Evolutionary conservation across 2,797 vertebrate species (phyloP), one percentile per base, ranked within the genome.

Genomic region (Crocodylus rhombifer): DNA sequence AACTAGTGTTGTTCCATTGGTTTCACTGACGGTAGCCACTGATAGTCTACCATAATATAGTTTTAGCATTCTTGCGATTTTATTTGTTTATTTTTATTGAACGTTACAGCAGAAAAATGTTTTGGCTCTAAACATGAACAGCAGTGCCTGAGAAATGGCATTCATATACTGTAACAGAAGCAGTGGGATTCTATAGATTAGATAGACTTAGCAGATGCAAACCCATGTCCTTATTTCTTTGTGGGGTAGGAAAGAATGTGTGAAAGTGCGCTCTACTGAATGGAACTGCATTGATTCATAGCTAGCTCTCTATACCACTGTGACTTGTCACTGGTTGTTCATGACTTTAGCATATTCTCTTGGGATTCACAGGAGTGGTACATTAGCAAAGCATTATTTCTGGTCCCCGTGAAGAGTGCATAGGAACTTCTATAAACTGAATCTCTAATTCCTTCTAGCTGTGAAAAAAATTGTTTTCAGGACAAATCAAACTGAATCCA

Each of bases 291-390:
- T 71, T 75, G 94, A 95, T 91, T 94, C 92, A 84, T 74, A 93
- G 88, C 91, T 71, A 78, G 67, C 78, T 91, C 67, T 88, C 84
- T 84, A 55, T 58, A 88, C 20, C 76, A 85, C 92, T 88, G 83
- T 64, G 87, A 92, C 92, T 93, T 91, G 92, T 94, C 86, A 86
- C 90, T 73, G 89, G 84, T 88, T 95, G 76, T 91, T 95, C 94
- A 90, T 78, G 88, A 87, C 94, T 95, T 90, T 82, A 90, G 76
- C 87, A 87, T 18, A 61, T 67, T 84, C 83, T 86, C 85, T 87
- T 67, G 81, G 88, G 93, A 79, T 93, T 93, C 91, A 83, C 69
- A 82, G 74, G 91, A 79, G 83, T 93, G 91, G 78, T 91, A 90
- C 77, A 79, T 94, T 89, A 97, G 88, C 82, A 80, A 89, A 87